A percentile compares a stretch with the other conserved stretches of the same genome.
Evolutionary conservation across 2,797 vertebrate species (phyloP).

Genomic region (Sebastes aleutianus): DNA sequence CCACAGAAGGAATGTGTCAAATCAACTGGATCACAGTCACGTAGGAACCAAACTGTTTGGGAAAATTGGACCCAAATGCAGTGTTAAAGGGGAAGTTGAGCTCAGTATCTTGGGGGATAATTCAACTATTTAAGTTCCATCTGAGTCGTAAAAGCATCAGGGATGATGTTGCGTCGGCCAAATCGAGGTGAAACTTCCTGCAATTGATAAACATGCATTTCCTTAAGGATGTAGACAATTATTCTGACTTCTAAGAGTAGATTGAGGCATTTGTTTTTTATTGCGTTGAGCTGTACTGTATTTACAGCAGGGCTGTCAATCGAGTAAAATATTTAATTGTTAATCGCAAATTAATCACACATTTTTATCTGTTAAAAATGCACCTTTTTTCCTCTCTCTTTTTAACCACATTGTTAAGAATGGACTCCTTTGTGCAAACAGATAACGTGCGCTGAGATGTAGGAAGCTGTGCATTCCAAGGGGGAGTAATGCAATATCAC

Average conservation of each 20-base stretch:
- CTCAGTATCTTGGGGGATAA: not conserved
- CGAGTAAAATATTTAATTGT: too few relatives aligned
- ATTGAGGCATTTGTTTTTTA: not conserved
- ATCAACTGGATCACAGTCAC: not conserved
- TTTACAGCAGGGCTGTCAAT: not conserved
- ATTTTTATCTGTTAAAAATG: too few relatives aligned
- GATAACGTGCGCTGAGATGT: not conserved
- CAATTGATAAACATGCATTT: not conserved
- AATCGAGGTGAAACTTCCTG: too few relatives aligned
- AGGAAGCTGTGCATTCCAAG: conserved; percentile 4
- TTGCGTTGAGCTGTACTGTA: not conserved
- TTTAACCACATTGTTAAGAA: not conserved
- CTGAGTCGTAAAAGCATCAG: not conserved
- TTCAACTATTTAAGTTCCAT: not conserved
- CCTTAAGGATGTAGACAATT: not conserved
- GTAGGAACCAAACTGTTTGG: not conserved
- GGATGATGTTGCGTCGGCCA: not conserved
- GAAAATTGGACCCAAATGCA: not conserved
- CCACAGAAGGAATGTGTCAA: not conserved
- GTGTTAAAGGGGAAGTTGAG: not conserved
- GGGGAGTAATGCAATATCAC: conserved; percentile 17
- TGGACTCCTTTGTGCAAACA: conserved; percentile 9
- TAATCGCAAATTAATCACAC: too few relatives aligned
- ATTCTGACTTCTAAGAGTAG: not conserved
- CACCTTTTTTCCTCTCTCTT: too few relatives aligned